These are phyloP conservation scores for Tychaedon coryphoeus DNA, from an alignment of 2,113 vertebrate species.

Conservation along the genomic window DNA sequence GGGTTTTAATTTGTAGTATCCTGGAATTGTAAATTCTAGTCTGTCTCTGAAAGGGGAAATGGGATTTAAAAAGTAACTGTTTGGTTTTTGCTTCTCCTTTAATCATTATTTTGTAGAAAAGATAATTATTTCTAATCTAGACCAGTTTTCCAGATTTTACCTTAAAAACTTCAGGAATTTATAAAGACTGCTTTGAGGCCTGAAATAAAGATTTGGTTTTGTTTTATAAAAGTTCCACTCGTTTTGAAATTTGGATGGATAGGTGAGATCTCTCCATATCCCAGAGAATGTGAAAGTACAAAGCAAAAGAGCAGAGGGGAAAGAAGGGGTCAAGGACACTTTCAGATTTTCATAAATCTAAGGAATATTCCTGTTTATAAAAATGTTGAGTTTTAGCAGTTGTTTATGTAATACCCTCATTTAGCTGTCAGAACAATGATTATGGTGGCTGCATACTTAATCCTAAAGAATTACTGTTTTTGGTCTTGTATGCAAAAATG, in stretches of 20 bases:
- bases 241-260: neutral
- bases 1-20: neutral
- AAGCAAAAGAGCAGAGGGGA: neutral
- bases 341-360: neutral
- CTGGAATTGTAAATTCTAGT: neutral
- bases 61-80: neutral
- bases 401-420: conserved; percentile 1
- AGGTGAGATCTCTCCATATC: neutral
- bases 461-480: neutral
- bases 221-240: neutral
- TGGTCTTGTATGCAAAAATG: neutral
- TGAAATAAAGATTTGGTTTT: neutral
- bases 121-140: neutral
- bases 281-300: neutral
- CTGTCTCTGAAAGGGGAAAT: neutral
- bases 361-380: neutral
- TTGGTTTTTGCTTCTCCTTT: neutral
- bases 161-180: neutral
- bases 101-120: neutral
- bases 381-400: neutral
- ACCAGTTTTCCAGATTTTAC: neutral
- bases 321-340: neutral
- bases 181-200: neutral
- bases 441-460: neutral
- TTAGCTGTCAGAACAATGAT: neutral